Base-by-base conservation (phyloP, 2,797 vertebrate species). In the Artibeus jamaicensis region DNA sequence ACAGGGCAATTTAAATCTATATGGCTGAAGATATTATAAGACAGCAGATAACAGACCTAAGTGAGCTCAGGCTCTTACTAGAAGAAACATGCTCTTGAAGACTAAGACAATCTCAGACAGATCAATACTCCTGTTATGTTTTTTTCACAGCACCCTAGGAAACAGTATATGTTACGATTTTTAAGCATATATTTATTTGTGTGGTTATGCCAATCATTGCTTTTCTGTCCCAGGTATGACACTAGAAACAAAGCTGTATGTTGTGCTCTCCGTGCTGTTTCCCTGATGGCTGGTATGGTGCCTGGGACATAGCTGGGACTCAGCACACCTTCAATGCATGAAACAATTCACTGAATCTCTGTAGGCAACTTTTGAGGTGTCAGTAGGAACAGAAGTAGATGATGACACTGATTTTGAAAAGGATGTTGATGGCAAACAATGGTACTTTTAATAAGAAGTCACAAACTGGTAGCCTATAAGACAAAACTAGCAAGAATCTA, bases 31-130 rank as follows among this genome's bases (percentile, higher is more conserved):
- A 42, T 92, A 84, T 89, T 92, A 91, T 78, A 46, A 96, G 59
- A 55, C 12, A 89, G 53, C 9, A 70, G 16, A 50, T 92, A 94
- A 94, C 0, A 0, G 62, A 53, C 90, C 62, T 92, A 92, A 97
- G 93, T 94, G 88, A 96, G 81, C 76, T 92, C 44, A 74, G 48
- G 42, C 68, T 89, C 74, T 29, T 34, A 2, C 65, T 86, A 85
- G 65, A 88, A 90, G 62, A 95, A 90, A 84, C 89, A 65, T 59
- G 77, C 32, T 73, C 89, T 96, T 97, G 86, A 91, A 93, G 71
- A 70, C 39, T 81, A 85, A 67, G 67, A 37, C 65, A 87, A 16
- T 22, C 22, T 65, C 74, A 81, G 39, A 93, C 32, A 92, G 50
- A 95, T 91, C 82, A 16, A 90, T 93, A 57, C 9, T 83, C 78